Evolutionary conservation across 2,888 invertebrate species (phyloP).

Genomic region (Harpalus rufipes): DNA sequence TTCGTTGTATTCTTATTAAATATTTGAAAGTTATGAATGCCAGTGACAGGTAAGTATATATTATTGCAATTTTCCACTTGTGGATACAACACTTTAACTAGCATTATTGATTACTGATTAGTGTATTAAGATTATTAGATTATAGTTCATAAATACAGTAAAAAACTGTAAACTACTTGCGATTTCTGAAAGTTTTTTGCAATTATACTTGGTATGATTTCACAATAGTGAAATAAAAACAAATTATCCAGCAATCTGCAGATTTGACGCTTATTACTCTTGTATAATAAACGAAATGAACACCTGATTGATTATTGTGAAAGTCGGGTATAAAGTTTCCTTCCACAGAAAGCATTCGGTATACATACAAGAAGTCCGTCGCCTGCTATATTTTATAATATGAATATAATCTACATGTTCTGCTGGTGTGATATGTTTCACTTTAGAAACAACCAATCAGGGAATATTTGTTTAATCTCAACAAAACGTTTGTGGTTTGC

Average conservation of each 20-base stretch:
- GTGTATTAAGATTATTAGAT: too few species aligned
- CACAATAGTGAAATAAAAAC: constrained; percentile 25
- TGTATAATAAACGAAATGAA: constrained; percentile 32
- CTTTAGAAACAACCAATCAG: constrained; percentile 21
- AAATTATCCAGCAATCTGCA: constrained; percentile 31
- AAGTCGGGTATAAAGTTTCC: constrained; percentile 34
- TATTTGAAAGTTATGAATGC: too few species aligned
- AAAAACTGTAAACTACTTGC: neutral
- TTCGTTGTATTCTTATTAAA: too few species aligned
- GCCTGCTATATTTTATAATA: neutral
- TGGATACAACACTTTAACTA: too few species aligned
- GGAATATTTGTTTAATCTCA: constrained; percentile 42
- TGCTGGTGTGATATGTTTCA: constrained; percentile 27
- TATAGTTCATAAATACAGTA: too few species aligned
- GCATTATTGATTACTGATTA: too few species aligned
- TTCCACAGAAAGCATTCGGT: neutral
- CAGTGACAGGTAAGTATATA: too few species aligned
- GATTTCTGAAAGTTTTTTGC: neutral
- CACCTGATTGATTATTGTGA: constrained; percentile 42
- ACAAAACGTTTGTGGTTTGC: constrained; percentile 55
- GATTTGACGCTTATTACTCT: constrained; percentile 35
- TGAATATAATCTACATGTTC: constrained; percentile 16
- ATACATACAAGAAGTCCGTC: neutral
- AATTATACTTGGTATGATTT: constrained; percentile 21
- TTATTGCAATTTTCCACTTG: too few species aligned